Evolutionary conservation across 2,888 invertebrate genomes (phyloP).

Genomic region (Sipha maydis): DNA sequence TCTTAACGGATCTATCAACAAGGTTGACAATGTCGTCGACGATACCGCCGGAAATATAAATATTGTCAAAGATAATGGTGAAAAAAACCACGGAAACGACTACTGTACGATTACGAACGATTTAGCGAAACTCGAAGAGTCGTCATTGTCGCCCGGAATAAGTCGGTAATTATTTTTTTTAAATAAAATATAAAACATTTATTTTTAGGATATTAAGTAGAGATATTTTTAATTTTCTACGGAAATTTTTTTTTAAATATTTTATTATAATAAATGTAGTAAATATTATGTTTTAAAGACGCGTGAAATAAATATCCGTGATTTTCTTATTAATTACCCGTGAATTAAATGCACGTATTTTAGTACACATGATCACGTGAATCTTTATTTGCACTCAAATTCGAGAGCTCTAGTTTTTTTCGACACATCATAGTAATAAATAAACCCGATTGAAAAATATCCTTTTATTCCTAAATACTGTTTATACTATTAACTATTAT

Average conservation of each 20-base stretch:
- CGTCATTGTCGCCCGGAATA: background rate
- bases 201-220: no score
- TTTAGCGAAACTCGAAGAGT: slow-evolving; percentile 25
- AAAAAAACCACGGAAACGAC: background rate
- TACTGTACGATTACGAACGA: background rate
- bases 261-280: no score
- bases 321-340: no score
- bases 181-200: no score
- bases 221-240: no score
- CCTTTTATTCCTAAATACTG: background rate
- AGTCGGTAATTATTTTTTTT: slow-evolving; percentile 35
- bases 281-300: no score
- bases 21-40: slow-evolving; percentile 54
- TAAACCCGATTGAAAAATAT: background rate
- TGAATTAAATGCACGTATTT: no score
- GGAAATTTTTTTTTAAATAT: no score
- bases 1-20: slow-evolving; percentile 53
- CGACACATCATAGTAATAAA: background rate
- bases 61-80: slow-evolving; percentile 5
- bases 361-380: no score
- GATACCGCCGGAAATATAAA: background rate
- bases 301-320: no score
- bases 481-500: no score
- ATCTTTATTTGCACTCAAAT: no score
- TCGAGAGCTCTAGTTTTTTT: background rate